Evolutionary conservation across 1,140 invertebrate genomes (phyloP), one percentile per base, ranked within the genome.

Genomic region (Sycobia sp.): DNA sequence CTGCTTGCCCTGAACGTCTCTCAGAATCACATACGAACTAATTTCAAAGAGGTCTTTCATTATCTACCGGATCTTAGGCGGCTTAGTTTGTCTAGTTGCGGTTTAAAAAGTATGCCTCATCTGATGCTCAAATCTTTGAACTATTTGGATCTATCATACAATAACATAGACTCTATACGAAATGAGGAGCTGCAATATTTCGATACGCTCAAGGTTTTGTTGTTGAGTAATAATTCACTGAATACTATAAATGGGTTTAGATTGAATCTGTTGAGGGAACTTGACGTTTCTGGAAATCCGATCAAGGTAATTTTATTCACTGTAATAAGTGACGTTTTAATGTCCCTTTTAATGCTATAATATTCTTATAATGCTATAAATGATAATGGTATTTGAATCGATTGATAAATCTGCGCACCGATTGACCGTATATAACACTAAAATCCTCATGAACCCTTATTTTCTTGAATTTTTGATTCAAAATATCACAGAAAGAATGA

Each of bases 31-130:
- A 76, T 92, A 1, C 87, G 91, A 66, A 91, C 92, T 39, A 95
- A 95, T 78, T 92, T 93, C 71, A 93, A 93, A 69, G 92, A 95
- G 76, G 83, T 95, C n/a, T 93, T 94, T 70, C 90, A 94, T 72
- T 93, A 94, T 76, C 85, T 93, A 14, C 92, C 91, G 29, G 89
- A 90, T 66, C 81, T 95, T 27, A 87, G 90, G 72, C 84, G 88
- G 72, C 83, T 95, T 53, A 89, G 88, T 73, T 78, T 95, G 65
- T 86, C 88, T 44, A 87, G 86, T 73, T 89, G 90, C 73, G 90
- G 90, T 34, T 85, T 94, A 57, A 88, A 84, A 69, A 86, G 85
- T 27, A 84, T 91, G 61, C 93, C 93, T 36, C 79, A 86, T 69
- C 81, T 93, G 61, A 89, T 89, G 51, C 78, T 93, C 29, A 85